Evolutionary conservation across 1,140 invertebrate species (phyloP), one percentile per base, ranked within the genome.

Genomic region (Archivesica marissinica): DNA sequence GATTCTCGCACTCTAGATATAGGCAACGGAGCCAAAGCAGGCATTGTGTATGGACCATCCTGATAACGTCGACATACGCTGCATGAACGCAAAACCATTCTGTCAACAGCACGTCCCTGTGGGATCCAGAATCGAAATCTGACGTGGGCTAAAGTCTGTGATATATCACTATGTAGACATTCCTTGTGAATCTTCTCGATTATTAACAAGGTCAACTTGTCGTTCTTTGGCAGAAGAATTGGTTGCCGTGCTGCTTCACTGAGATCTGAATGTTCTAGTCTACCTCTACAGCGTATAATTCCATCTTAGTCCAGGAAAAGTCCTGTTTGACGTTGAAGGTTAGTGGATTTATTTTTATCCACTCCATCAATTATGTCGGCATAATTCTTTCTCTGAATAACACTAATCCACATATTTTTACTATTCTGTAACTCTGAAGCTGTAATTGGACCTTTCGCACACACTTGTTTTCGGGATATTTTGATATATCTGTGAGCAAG

Each of bases 191-290:
- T 6, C 33, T 74, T 47, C 30, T 74, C 70, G 25, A 74, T 30
- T 4, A 47, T 17, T 20, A 74, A 30, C 2, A 50, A 35, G n/a
- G 64, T 68, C 11, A 68, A 39, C 35, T 25, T 72, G 33, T 72
- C 41, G 4, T 72, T 44, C 38, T 52, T 72, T 4, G 68, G 68
- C 9, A 72, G 2, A 2, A 72, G 41, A 47, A 39, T 68, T 66
- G 68, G 38, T n/a, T 64, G 47, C 33, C 30, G 61, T 20, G 81
- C 23, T 7, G 20, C 23, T 64, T 75, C 41, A 76, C 20, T 75
- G 1, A 83, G 25, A 15, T 83, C 54, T 52, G 70, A 52, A 76
- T 64, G n/a, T 50, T 75, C 52, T 15, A 83, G 28, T 50, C 70
- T 61, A 35, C 81, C 81, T 28, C 23, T 76, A 52, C 54, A 76